phyloP scores from a whole-genome alignment of 2,113 vertebrate genomes.

The Poeciliopsis prolifica region DNA sequence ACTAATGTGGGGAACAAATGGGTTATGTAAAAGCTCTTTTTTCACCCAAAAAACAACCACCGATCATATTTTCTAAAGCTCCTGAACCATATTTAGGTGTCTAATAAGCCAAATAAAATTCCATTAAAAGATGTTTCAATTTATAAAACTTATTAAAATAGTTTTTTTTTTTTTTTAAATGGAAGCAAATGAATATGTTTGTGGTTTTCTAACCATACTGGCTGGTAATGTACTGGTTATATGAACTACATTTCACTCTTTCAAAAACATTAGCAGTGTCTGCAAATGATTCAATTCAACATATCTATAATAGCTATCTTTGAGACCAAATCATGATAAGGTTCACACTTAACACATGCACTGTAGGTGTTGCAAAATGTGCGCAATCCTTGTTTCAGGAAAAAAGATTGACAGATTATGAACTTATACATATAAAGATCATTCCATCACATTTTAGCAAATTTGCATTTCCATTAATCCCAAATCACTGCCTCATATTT shows the following conservation, averaged over 20 bases:
- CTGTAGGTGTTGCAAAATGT: not conserved
- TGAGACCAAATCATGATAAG: not conserved
- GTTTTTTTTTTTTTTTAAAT: not conserved
- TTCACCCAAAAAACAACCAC: not conserved
- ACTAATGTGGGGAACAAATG: not conserved
- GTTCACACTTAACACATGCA: not conserved
- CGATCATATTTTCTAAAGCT: not conserved
- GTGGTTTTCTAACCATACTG: not conserved
- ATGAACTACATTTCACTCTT: not conserved
- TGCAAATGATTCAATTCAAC: not conserved
- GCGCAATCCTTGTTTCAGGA: not conserved
- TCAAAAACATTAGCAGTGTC: not conserved
- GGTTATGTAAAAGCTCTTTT: not conserved
- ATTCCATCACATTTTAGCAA: conserved; percentile 69
- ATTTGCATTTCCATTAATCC: conserved; percentile 80
- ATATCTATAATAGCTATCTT: not conserved
- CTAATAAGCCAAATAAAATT: no score
- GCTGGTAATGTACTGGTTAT: not conserved
- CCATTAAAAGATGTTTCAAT: not conserved
- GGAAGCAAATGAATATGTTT: not conserved
- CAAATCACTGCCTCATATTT: conserved; percentile 68
- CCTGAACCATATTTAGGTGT: not conserved
- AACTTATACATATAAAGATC: conserved; percentile 15
- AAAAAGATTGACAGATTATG: conserved; percentile 16
- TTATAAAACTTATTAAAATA: not conserved